phyloP scores from a whole-genome alignment of 2,113 vertebrate species.

The Oriolus oriolus region DNA sequence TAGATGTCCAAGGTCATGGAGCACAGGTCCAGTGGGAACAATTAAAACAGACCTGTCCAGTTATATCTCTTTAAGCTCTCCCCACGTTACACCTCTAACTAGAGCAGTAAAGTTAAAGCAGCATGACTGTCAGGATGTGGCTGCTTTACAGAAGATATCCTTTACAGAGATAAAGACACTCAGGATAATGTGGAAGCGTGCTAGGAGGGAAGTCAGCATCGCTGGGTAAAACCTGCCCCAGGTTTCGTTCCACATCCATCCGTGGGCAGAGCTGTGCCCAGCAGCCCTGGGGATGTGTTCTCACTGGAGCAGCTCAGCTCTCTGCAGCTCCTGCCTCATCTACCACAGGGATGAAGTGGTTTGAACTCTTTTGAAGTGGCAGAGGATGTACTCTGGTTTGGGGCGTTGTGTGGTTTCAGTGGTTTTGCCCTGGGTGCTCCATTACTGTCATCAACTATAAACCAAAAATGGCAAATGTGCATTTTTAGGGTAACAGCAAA shows the following conservation, averaged over 20 bases:
- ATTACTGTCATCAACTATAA: background rate
- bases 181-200: rapidly evolving
- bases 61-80: conserved; percentile 40
- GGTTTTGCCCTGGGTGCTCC: background rate
- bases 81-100: conserved; percentile 26
- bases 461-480: background rate
- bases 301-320: background rate
- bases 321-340: background rate
- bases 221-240: background rate
- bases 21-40: conserved; percentile 47
- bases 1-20: conserved; percentile 35
- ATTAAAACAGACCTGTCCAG: conserved; percentile 54
- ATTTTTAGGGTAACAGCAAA: background rate
- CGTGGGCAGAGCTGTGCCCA: background rate
- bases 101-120: conserved; percentile 53
- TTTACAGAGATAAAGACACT: background rate
- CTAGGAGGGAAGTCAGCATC: background rate
- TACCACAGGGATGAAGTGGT: background rate
- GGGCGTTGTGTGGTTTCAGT: background rate
- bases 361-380: background rate
- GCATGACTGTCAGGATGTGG: conserved; percentile 42
- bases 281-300: background rate
- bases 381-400: background rate
- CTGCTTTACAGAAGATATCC: background rate
- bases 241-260: background rate